A percentile compares a stretch with the other conserved stretches of the same genome.
Evolutionary conservation across 1,140 invertebrate genomes (phyloP).

Genomic region (Drosophila watanabei): DNA sequence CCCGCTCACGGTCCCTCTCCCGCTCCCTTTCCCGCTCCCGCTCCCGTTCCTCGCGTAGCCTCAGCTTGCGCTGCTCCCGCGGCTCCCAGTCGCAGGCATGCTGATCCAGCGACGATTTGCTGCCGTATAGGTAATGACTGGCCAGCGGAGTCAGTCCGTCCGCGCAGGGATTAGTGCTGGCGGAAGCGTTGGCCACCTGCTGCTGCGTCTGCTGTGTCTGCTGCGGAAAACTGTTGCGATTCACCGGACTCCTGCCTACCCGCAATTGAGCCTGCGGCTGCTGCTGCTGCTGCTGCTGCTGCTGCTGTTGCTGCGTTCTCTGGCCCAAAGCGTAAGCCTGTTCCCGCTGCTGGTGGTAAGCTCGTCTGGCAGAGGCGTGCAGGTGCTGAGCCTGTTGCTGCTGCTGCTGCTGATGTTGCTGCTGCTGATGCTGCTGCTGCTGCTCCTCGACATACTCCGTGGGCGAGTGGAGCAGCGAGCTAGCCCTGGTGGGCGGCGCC

Average conservation of each 20-base stretch:
- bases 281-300: slow-evolving; percentile 34
- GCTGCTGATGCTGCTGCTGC: slow-evolving; percentile 42
- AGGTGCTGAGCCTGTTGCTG: slow-evolving; percentile 52
- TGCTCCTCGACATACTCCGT: slow-evolving; percentile 63
- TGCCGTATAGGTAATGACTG: slow-evolving; percentile 79
- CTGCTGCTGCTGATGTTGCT: slow-evolving; percentile 34
- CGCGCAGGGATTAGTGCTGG: slow-evolving; percentile 68
- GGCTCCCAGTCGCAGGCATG: slow-evolving; percentile 61
- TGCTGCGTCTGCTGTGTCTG: slow-evolving; percentile 20
- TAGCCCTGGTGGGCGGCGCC: slow-evolving; percentile 60
- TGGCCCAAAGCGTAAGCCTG: slow-evolving; percentile 65
- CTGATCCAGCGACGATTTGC: slow-evolving; percentile 74
- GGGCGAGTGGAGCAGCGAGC: slow-evolving; percentile 64
- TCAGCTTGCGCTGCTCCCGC: slow-evolving; percentile 68
- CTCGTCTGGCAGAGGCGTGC: slow-evolving; percentile 57
- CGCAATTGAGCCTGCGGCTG: slow-evolving; percentile 59
- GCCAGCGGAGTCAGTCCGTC: slow-evolving; percentile 75
- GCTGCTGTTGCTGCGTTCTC: slow-evolving; percentile 34
- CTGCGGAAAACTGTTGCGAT: slow-evolving; percentile 53
- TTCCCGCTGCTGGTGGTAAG: slow-evolving; percentile 69
- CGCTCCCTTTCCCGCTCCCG: slow-evolving; percentile 51
- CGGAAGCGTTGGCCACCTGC: slow-evolving; percentile 10
- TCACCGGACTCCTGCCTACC: slow-evolving; percentile 76
- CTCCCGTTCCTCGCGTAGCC: slow-evolving; percentile 68
- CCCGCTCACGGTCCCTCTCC: slow-evolving; percentile 47